phyloP scores from a whole-genome alignment of 2,113 vertebrate genomes.

The Clarias macrocephalus region DNA sequence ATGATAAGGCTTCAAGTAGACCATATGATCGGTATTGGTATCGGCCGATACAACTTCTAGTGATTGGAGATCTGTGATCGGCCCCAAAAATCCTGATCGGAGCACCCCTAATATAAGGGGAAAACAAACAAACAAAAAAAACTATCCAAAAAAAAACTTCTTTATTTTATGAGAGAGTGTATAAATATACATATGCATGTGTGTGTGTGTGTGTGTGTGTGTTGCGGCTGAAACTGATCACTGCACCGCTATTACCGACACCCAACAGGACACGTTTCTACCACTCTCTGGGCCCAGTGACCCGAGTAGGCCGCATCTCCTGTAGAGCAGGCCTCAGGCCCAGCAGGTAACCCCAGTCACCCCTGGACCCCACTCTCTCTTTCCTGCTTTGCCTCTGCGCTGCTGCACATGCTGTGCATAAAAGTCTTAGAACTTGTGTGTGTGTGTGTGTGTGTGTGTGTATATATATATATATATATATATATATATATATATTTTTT shows the following conservation, averaged over 20 bases:
- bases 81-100: no score
- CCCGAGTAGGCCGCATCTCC: conserved; percentile 95
- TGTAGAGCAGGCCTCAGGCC: conserved; percentile 94
- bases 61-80: no score
- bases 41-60: no score
- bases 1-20: no score
- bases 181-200: conserved; percentile 25
- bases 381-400: conserved; percentile 5
- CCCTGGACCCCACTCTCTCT: conserved; percentile 55
- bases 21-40: no score
- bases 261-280: conserved; percentile 98
- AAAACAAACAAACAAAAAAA: neutral
- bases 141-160: neutral
- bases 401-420: conserved; percentile 1
- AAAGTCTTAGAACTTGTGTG: neutral
- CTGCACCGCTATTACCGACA: conserved; percentile 76
- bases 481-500: no score
- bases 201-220: conserved; percentile 45
- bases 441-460: no score
- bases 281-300: conserved; percentile 97
- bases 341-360: conserved; percentile 90
- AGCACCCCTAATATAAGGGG: no score
- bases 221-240: conserved; percentile 44
- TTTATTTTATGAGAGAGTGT: neutral
- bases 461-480: no score